Conservation (phyloP, 2,888 invertebrate genomes). For the Cephus pulcher region DNA sequence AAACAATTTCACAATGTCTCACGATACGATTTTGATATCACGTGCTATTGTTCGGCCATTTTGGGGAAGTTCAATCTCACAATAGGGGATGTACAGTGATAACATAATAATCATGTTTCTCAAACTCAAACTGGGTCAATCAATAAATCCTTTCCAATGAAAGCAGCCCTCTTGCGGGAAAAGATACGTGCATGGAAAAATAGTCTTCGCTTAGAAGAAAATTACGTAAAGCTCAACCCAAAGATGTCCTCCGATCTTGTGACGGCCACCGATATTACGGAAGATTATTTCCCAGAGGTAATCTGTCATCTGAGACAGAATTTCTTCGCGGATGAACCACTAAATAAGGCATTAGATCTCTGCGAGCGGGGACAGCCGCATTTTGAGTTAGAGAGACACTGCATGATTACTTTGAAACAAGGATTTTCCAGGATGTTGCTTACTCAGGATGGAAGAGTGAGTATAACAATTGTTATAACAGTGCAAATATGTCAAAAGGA, state of each 20-base stretch:
- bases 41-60: not conserved
- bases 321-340: conserved; percentile 87
- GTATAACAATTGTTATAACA: conserved; percentile 16
- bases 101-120: conserved; percentile 23
- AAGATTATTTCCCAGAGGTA: conserved; percentile 72
- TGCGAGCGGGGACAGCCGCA: conserved; percentile 79
- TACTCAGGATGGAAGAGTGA: conserved; percentile 73
- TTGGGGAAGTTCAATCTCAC: not conserved
- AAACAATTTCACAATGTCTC: not conserved
- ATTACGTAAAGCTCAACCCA: conserved; percentile 25
- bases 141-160: conserved; percentile 56
- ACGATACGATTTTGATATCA: not conserved
- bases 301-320: conserved; percentile 78
- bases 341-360: conserved; percentile 82
- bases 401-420: conserved; percentile 78
- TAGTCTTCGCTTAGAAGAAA: not conserved
- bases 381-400: conserved; percentile 78
- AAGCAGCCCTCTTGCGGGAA: conserved; percentile 36
- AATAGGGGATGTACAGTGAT: not conserved
- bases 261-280: conserved; percentile 67
- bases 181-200: conserved; percentile 52
- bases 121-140: conserved; percentile 63
- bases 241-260: conserved; percentile 57
- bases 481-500: not conserved
- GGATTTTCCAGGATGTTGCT: conserved; percentile 79